These are phyloP conservation scores for Globodera rostochiensis DNA, from an alignment of 1,140 invertebrate species.

Conservation along the genomic window DNA sequence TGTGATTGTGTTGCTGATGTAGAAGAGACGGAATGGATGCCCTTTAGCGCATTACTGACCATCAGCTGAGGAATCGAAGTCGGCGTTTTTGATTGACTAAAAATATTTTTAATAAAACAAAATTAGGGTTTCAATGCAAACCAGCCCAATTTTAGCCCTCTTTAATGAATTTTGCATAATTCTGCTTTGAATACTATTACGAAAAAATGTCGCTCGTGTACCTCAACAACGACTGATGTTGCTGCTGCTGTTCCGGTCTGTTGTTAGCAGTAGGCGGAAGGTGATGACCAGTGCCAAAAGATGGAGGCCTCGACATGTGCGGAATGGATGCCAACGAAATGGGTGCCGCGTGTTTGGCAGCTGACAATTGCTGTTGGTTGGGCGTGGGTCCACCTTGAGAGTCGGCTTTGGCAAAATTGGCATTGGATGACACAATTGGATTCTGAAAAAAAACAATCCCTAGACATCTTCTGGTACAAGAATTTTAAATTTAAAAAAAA, in stretches of 20 bases:
- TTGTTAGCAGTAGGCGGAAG: no score
- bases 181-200: no score
- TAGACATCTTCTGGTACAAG: no score
- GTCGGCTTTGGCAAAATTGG: background rate
- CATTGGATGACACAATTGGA: background rate
- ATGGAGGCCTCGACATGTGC: background rate
- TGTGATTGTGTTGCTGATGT: background rate
- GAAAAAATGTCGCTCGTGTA: no score
- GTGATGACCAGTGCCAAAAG: background rate
- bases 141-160: no score
- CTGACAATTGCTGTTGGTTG: background rate
- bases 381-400: no score
- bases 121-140: no score
- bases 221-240: no score
- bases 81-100: background rate
- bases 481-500: no score
- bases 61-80: background rate
- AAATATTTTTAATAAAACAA: no score
- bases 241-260: no score
- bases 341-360: background rate
- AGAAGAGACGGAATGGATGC: background rate
- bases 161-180: no score
- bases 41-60: background rate
- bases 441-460: background rate
- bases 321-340: background rate